These are phyloP conservation scores for Philopedon plagiatum DNA, from an alignment of 2,888 invertebrate species.

Conservation along the genomic window DNA sequence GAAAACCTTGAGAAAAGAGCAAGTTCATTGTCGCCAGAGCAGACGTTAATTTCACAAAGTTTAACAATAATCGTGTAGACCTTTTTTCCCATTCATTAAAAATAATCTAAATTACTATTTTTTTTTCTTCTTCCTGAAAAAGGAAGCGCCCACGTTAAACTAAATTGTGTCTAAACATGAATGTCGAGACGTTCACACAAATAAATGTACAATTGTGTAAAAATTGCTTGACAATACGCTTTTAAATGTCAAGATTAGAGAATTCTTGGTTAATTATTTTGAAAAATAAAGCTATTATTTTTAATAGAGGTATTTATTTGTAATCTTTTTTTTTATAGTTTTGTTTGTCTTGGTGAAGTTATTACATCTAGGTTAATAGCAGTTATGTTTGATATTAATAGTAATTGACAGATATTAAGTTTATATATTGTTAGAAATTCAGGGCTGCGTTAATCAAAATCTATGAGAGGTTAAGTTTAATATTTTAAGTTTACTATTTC, in stretches of 20 bases:
- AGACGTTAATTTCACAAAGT: constrained; percentile 25
- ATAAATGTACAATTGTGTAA: constrained; percentile 20
- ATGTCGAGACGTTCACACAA: constrained; percentile 11
- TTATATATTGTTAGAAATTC: too few relatives aligned
- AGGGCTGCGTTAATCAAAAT: too few relatives aligned
- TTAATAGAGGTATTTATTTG: not conserved
- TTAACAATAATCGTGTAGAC: constrained; percentile 15
- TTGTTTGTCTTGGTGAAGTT: too few relatives aligned
- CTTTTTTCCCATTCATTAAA: constrained; percentile 28
- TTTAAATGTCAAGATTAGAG: constrained; percentile 10
- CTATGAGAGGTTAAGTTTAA: too few relatives aligned
- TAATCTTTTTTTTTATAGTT: not conserved
- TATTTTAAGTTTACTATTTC: too few relatives aligned
- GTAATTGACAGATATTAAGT: too few relatives aligned
- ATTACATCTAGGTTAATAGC: too few relatives aligned
- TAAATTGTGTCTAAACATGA: constrained; percentile 26
- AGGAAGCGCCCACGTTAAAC: constrained; percentile 9
- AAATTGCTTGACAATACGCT: constrained; percentile 3
- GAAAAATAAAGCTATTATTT: constrained; percentile 5
- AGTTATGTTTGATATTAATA: too few relatives aligned
- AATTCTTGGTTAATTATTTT: not conserved
- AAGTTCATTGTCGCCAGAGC: constrained; percentile 31
- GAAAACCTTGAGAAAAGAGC: constrained; percentile 39
- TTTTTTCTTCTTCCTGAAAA: constrained; percentile 10
- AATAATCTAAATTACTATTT: constrained; percentile 27